phyloP scores from a whole-genome alignment of 2,113 vertebrate genomes.

The Colossoma macropomum region DNA sequence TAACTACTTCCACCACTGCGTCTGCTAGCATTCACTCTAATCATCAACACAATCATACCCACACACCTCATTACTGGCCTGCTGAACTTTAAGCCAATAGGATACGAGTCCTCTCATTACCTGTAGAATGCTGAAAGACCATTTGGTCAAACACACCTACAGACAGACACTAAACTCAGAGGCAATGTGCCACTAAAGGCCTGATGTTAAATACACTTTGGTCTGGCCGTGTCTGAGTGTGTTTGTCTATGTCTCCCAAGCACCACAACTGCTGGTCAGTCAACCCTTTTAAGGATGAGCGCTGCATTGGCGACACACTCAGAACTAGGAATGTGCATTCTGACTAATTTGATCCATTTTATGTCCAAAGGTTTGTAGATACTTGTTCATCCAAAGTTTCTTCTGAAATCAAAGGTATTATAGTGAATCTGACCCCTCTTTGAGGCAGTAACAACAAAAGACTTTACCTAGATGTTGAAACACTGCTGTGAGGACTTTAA shows the following conservation, averaged over 20 bases:
- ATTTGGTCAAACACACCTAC: constrained; percentile 33
- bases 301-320: too few species aligned
- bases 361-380: too few species aligned
- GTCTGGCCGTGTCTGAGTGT: neutral
- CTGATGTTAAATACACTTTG: constrained; percentile 11
- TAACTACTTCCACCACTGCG: neutral
- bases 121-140: neutral
- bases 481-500: too few species aligned
- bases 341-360: too few species aligned
- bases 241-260: neutral
- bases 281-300: neutral
- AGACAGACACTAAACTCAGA: constrained; percentile 9
- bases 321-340: too few species aligned
- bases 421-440: too few species aligned
- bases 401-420: too few species aligned
- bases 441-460: too few species aligned
- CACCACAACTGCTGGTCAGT: neutral
- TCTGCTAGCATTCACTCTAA: neutral
- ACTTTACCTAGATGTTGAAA: too few species aligned
- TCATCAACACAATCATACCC: neutral
- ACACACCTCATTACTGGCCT: constrained; percentile 3
- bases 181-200: neutral
- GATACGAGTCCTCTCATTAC: constrained; percentile 28
- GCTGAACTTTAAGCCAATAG: neutral
- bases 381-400: too few species aligned